A percentile compares a stretch with the other conserved stretches of the same genome.
phyloP scores from a whole-genome alignment of 2,888 invertebrate genomes.

The Elysia crispata region DNA sequence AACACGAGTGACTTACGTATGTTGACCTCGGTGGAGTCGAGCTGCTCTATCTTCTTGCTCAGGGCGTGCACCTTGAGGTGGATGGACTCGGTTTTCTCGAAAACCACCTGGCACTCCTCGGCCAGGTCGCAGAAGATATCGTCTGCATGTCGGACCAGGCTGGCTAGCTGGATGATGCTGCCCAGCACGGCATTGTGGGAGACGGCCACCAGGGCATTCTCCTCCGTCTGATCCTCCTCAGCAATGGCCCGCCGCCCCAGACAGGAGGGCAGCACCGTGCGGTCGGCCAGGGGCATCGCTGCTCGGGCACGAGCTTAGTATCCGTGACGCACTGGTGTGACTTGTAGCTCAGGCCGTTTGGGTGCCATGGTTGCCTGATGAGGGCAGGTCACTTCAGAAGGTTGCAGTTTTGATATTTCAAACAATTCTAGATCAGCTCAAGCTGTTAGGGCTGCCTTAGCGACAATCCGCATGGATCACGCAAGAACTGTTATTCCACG shows the following conservation, averaged over 20 bases:
- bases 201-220: slow-evolving; percentile 58
- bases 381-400: no score
- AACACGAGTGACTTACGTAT: slow-evolving; percentile 59
- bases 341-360: no score
- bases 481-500: no score
- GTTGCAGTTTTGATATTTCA: no score
- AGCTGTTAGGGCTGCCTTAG: no score
- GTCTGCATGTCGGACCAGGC: slow-evolving; percentile 71
- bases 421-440: no score
- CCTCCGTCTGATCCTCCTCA: slow-evolving; percentile 56
- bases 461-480: no score
- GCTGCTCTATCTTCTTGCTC: slow-evolving; percentile 52
- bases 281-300: slow-evolving; percentile 64
- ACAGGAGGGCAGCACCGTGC: slow-evolving; percentile 63
- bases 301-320: no score
- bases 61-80: slow-evolving; percentile 55
- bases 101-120: slow-evolving; percentile 70
- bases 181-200: slow-evolving; percentile 66
- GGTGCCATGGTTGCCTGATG: no score
- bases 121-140: slow-evolving; percentile 72
- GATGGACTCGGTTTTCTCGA: slow-evolving; percentile 65
- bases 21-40: slow-evolving; percentile 67
- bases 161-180: slow-evolving; percentile 68
- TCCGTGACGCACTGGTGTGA: no score
- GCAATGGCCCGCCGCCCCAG: slow-evolving; percentile 61